These are phyloP conservation scores for Neodiprion pinetum DNA, from an alignment of 1,140 invertebrate species.

Conservation along the genomic window DNA sequence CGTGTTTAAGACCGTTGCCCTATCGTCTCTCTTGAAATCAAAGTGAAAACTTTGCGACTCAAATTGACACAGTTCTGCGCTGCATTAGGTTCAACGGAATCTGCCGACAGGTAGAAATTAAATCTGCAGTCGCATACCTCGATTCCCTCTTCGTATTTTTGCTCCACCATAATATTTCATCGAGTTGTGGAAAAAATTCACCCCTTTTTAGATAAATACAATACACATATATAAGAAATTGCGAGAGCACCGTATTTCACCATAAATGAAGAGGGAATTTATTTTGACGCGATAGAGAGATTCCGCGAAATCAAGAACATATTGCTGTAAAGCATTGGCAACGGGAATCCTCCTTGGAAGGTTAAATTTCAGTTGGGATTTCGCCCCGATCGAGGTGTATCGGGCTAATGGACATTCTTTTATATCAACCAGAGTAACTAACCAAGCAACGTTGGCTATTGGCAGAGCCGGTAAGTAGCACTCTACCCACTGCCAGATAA, in stretches of 20 bases:
- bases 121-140: too few relatives aligned
- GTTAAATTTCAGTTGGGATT: background rate
- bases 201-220: too few relatives aligned
- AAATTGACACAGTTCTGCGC: too few relatives aligned
- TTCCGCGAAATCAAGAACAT: too few relatives aligned
- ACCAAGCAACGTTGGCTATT: background rate
- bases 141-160: too few relatives aligned
- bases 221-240: too few relatives aligned
- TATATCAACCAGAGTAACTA: slow-evolving; percentile 3
- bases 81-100: too few relatives aligned
- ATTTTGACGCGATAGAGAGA: background rate
- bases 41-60: background rate
- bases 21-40: background rate
- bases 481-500: background rate
- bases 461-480: background rate
- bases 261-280: background rate
- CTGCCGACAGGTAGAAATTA: too few relatives aligned
- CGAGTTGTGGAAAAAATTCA: too few relatives aligned
- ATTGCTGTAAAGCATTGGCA: background rate
- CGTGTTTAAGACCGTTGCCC: background rate
- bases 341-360: background rate
- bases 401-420: background rate
- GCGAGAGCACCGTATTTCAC: too few relatives aligned
- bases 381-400: background rate
- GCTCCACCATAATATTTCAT: too few relatives aligned